Evolutionary conservation across 2,113 vertebrate genomes (phyloP).

Genomic region (Lagopus leucura): DNA sequence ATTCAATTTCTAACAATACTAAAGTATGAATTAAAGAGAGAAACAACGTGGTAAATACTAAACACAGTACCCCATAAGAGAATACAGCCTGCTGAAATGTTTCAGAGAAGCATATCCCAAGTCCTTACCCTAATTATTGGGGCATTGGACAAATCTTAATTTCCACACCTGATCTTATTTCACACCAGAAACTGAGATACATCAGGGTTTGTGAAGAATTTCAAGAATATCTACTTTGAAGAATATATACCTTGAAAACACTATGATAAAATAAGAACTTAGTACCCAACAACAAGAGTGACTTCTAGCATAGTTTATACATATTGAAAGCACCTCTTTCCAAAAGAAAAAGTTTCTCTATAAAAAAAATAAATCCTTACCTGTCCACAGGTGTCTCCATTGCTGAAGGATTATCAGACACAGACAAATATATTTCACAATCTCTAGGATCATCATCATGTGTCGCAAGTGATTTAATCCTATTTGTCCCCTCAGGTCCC

Average conservation of each 20-base stretch:
- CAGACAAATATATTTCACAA: background rate
- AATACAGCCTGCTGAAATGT: background rate
- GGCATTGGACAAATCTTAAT: background rate
- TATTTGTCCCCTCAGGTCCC: background rate
- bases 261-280: background rate
- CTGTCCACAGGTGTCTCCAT: slow-evolving; percentile 32
- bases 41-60: background rate
- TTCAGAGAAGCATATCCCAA: background rate
- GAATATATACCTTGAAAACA: background rate
- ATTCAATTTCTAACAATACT: background rate
- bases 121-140: background rate
- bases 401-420: background rate
- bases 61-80: background rate
- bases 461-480: background rate
- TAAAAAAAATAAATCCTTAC: background rate
- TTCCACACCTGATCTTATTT: background rate
- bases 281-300: background rate
- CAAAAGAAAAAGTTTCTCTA: background rate
- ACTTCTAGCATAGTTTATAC: background rate
- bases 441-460: background rate
- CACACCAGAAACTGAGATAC: background rate
- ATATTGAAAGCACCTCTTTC: background rate
- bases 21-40: background rate
- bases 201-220: background rate
- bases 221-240: background rate